phyloP scores from a whole-genome alignment of 2,113 vertebrate species.

The Amphiprion ocellaris region DNA sequence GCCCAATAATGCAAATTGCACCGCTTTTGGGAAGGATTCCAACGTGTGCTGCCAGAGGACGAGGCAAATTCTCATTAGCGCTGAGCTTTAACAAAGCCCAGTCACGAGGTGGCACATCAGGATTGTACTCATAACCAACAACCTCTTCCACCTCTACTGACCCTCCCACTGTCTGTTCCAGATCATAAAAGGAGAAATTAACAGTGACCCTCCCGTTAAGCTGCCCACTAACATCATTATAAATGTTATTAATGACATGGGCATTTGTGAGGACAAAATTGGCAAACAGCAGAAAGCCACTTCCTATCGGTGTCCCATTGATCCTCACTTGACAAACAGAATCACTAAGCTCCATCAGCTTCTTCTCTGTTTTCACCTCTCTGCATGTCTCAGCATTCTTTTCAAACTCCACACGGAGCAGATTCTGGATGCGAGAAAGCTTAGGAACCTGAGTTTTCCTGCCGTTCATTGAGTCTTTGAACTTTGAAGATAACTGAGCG shows the following conservation, averaged over 20 bases:
- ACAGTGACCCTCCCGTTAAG: neutral
- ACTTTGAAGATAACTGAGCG: neutral
- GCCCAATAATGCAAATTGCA: constrained; percentile 74
- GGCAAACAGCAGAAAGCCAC: constrained; percentile 51
- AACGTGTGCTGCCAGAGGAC: neutral
- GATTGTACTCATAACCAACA: neutral
- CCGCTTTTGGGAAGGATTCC: constrained; percentile 1
- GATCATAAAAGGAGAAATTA: constrained; percentile 51
- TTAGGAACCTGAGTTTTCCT: neutral
- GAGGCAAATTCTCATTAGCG: neutral
- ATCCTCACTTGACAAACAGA: constrained; percentile 61
- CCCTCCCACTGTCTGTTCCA: rapidly evolving
- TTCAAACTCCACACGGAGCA: constrained; percentile 37
- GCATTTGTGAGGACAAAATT: constrained; percentile 57
- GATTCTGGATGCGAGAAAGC: neutral
- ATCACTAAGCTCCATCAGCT: constrained; percentile 23
- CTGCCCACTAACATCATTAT: rapidly evolving
- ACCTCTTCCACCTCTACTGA: constrained; percentile 34
- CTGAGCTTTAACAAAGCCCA: constrained; percentile 56
- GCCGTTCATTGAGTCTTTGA: neutral
- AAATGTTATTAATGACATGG: constrained; percentile 24
- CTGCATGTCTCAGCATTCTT: neutral
- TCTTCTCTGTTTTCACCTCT: constrained; percentile 44
- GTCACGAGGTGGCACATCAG: constrained; percentile 7
- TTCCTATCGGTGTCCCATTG: neutral